Evolutionary conservation across 1,140 invertebrate species (phyloP).

Genomic region (Eurosta solidaginis): DNA sequence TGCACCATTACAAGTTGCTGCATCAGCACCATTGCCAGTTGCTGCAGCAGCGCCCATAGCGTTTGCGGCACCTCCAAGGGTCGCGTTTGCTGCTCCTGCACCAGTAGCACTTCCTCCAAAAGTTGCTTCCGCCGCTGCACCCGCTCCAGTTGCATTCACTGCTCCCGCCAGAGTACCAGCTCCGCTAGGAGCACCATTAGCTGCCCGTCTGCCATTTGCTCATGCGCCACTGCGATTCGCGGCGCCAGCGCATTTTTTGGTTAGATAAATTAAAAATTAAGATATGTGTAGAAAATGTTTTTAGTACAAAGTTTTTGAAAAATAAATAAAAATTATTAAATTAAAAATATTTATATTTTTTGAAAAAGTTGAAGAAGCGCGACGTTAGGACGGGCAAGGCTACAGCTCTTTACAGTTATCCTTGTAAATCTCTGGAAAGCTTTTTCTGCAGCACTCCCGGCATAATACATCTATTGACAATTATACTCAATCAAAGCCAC

Average conservation of each 20-base stretch:
- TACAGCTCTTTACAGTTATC: too few relatives aligned
- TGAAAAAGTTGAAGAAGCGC: too few relatives aligned
- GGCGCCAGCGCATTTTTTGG: not conserved
- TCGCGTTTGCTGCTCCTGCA: slow-evolving; percentile 41
- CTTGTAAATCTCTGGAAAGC: too few relatives aligned
- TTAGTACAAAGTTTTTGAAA: too few relatives aligned
- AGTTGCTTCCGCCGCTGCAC: slow-evolving; percentile 41
- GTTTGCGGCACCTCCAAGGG: slow-evolving; percentile 37
- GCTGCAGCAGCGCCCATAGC: slow-evolving; percentile 42
- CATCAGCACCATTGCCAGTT: slow-evolving; percentile 29
- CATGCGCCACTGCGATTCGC: not conserved
- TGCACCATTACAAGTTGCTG: slow-evolving; percentile 45
- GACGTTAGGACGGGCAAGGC: too few relatives aligned
- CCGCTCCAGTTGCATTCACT: slow-evolving; percentile 33
- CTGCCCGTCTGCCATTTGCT: not conserved
- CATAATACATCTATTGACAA: too few relatives aligned
- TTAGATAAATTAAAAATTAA: not conserved
- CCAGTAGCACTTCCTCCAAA: slow-evolving; percentile 33
- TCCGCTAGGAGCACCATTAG: slow-evolving; percentile 30
- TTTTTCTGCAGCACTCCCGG: too few relatives aligned
- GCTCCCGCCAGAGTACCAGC: slow-evolving; percentile 24
- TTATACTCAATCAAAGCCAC: too few relatives aligned
- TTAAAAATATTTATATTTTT: too few relatives aligned
- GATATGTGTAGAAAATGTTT: too few relatives aligned
- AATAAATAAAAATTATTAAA: too few relatives aligned